These are phyloP conservation scores for Epicauta chinensis DNA, from an alignment of 1,140 invertebrate species.

Conservation along the genomic window DNA sequence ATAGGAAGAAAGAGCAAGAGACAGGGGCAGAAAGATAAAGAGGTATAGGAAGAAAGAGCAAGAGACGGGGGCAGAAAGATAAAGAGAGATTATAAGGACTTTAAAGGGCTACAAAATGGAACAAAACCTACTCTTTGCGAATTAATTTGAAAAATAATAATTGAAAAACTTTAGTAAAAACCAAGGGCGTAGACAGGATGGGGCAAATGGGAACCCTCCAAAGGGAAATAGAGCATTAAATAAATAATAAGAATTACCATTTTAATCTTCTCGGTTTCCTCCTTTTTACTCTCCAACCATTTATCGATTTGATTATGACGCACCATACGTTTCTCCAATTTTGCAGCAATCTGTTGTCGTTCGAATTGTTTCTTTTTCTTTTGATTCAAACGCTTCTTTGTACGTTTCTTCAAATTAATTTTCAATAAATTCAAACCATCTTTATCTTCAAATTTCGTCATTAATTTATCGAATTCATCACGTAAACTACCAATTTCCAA, in stretches of 20 bases:
- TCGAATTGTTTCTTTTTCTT: constrained; percentile 45
- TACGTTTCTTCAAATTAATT: constrained; percentile 47
- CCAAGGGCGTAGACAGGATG: too few relatives aligned
- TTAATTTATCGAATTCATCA: constrained; percentile 42
- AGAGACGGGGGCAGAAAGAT: too few relatives aligned
- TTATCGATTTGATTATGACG: constrained; percentile 53
- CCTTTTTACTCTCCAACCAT: constrained; percentile 53
- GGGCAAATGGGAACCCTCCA: too few relatives aligned
- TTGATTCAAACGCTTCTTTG: constrained; percentile 50
- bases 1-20: too few relatives aligned
- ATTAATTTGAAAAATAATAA: too few relatives aligned
- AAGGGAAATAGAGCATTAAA: constrained; percentile 20
- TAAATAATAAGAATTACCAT: constrained; percentile 42
- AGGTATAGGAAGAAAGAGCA: too few relatives aligned
- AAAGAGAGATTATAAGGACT: too few relatives aligned
- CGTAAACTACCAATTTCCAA: constrained; percentile 45
- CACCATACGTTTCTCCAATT: constrained; percentile 42
- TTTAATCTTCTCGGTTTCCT: constrained; percentile 55
- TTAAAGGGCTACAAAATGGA: too few relatives aligned
- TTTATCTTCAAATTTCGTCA: constrained; percentile 42
- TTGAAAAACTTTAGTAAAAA: too few relatives aligned
- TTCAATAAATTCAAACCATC: constrained; percentile 44
- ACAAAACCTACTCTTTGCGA: too few relatives aligned
- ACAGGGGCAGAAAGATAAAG: too few relatives aligned
- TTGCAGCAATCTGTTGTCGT: constrained; percentile 43